Evolutionary conservation across 2,797 vertebrate species (phyloP), one percentile per base, ranked within the genome.

Genomic region (Sebastes taczanowskii): DNA sequence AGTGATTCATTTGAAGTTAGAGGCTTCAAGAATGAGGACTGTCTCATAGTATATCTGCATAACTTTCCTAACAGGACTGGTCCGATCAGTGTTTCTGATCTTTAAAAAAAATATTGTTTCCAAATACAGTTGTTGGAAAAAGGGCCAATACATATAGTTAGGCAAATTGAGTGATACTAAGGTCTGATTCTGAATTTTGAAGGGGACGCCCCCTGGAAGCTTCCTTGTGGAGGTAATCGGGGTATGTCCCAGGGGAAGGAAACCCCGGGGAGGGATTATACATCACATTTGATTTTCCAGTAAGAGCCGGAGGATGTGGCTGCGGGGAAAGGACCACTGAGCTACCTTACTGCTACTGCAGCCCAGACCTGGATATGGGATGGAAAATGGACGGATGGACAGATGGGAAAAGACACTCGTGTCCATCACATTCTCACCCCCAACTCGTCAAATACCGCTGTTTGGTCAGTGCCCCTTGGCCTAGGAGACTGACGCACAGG

Each of bases 281-380:
- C 60, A 71, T 67, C 58, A 16, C 23, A 66, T 69, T n/a, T 62
- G 25, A 71, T 68, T 59, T 10, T 34, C 11, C 53, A 58, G 46
- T 20, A 70, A 66, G 32, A 72, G 49, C 29, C 11, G n/a, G 56
- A 81, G 13, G 30, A 61, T 25, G 61, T 60, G 29, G 29, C 66
- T 70, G 6, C 35, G 22, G 61, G 32, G 59, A 53, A 72, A 58
- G 60, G 42, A 30, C 4, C 18, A 14, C 22, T 61, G 22, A 56
- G 81, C 29, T 46, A 22, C 20, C 22, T 64, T 34, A 9, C 30
- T 71, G 56, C 59, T 32, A 58, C 29, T 27, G 18, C 2, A 13
- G 70, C 69, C 55, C 63, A 69, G 55, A 75, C 70, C 46, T 78
- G 60, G 61, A 85, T 60, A 68, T 52, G 2, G n/a, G 5, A 23